Evolutionary conservation across 2,888 invertebrate genomes (phyloP), one percentile per base, ranked within the genome.

Genomic region (Heliconius ethilla): DNA sequence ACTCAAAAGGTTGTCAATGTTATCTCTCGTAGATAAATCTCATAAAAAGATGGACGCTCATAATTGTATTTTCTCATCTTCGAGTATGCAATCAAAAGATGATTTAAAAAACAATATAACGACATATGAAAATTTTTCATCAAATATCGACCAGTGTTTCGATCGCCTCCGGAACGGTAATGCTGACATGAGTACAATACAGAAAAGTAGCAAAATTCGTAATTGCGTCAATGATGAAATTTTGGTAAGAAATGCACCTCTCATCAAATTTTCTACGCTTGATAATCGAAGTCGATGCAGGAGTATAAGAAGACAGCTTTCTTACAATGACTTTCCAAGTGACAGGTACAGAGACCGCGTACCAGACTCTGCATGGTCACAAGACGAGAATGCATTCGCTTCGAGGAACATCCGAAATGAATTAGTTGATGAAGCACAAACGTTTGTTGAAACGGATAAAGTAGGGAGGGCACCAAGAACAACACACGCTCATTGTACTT

Each of bases 101-200:
- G 92, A 92, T 78, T 84, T 88, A 78, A 92, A 92, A 87, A 90
- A 88, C 82, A 91, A 89, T 82, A 84, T 86, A 75, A 82, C 82
- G 27, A 89, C 93, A 63, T 95, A 94, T 83, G 92, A 92, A 73
- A 94, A 94, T 84, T 94, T 93, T 86, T 92, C 94, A 72, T 92
- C 93, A 69, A 94, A 94, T 81, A 92, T 94, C 82, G 95, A 95
- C 86, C 93, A 93, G 87, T 93, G 93, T 87, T 92, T 94, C 78
- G 94, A 94, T 82, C 92, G 93, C 85, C 87, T 92, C 74, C 90
- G 91, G 85, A 90, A 87, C 82, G 84, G 87, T 77, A 88, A 84
- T 82, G 82, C 87, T 67, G 92, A 93, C 78, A 83, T 86, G 78
- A 88, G 84, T 82, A 79, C 78, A 79, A 83, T 89, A 25, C 89